Evolutionary conservation across 2,888 invertebrate genomes (phyloP), one percentile per base, ranked within the genome.

Genomic region (Teleogryllus oceanicus): DNA sequence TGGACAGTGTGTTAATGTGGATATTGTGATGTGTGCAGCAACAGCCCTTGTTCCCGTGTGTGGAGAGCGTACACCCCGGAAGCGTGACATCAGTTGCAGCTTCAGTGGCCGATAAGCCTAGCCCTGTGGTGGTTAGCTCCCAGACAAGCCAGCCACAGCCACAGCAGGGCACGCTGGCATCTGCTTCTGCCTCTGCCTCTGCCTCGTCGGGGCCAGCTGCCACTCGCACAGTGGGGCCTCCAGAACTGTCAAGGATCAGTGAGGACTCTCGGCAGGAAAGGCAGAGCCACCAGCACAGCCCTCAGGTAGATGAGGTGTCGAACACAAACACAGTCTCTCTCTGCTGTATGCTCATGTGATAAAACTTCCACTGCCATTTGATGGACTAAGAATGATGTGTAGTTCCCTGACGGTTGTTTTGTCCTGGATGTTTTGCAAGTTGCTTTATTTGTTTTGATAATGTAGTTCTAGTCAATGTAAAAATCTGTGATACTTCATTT

Each of bases 251-350:
- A 37, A 85, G 87, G 82, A 90, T 90, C 84, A 90, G 89, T 84
- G 90, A 90, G 84, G 90, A 90, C 84, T 90, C 89, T 2, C 87
- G 89, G 81, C 85, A 83, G 76, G 82, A 82, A 77, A 83, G 82
- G 50, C 83, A 82, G 78, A 81, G 83, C 74, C 82, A 84, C 37
- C 81, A 82, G 78, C 82, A 83, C 13, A 82, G 82, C 50, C 83
- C 83, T 74, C 83, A 83, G 82, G 83, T 81, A 81, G n/a, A 79
- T 78, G 62, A 62, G 62, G 62, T 62, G 62, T 62, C 21, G 20
- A 21, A n/a, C 62, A 18, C 62, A 18, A 21, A n/a, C 62, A 18
- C 62, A 18, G 4, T 62, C 62, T 62, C 62, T 16, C 62, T 62
- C 16, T 62, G 62, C n/a, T 62, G 62, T 62, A 62, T 62, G 62